These are phyloP conservation scores for Melieria crassipennis DNA, from an alignment of 2,888 invertebrate genomes.

Conservation along the genomic window DNA sequence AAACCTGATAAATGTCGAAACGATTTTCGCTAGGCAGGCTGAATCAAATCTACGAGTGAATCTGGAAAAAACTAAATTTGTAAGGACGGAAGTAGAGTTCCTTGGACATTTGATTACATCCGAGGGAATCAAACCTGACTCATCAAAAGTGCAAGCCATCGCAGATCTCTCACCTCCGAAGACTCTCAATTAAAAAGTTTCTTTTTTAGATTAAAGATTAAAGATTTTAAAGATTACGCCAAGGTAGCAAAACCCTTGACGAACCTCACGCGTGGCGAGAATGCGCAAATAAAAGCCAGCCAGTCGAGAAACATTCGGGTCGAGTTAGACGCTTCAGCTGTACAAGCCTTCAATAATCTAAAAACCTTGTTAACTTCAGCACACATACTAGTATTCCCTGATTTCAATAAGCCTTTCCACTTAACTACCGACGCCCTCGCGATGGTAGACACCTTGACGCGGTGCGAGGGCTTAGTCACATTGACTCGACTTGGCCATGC, in stretches of 20 bases:
- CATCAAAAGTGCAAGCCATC: conserved; percentile 17
- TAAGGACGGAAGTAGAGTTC: conserved; percentile 31
- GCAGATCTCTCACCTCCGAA: conserved; percentile 23
- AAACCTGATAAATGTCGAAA: conserved; percentile 20
- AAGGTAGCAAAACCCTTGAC: neutral
- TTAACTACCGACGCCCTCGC: too few relatives aligned
- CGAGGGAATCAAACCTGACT: neutral
- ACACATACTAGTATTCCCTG: conserved; percentile 38
- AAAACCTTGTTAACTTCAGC: conserved; percentile 31
- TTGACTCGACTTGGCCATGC: too few relatives aligned
- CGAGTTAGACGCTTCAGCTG: too few relatives aligned
- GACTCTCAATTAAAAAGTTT: conserved; percentile 38
- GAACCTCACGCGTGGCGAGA: conserved; percentile 23
- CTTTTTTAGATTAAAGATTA: too few relatives aligned
- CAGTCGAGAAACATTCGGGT: too few relatives aligned
- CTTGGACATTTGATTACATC: conserved; percentile 30
- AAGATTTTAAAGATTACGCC: neutral
- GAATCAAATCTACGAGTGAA: conserved; percentile 24
- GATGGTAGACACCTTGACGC: too few relatives aligned
- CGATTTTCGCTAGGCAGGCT: conserved; percentile 19
- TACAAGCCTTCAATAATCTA: conserved; percentile 28
- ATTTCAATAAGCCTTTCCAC: conserved; percentile 40
- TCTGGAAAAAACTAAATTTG: conserved; percentile 25
- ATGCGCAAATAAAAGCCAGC: conserved; percentile 26
- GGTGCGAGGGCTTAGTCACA: too few relatives aligned